phyloP scores from a whole-genome alignment of 2,888 invertebrate species.

The Tetanocera ferruginea region DNA sequence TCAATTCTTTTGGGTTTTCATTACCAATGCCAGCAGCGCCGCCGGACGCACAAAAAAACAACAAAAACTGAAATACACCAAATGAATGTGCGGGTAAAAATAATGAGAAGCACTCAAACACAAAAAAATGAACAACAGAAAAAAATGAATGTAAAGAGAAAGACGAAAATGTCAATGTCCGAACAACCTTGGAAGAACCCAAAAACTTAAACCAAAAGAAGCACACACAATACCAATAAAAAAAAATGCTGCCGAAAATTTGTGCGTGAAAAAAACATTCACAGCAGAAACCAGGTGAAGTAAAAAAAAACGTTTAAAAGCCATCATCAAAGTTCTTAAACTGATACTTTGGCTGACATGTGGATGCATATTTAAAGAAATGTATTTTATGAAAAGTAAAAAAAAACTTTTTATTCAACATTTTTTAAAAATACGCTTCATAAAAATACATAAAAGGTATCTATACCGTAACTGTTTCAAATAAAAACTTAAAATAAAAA shows the following conservation, averaged over 20 bases:
- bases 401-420: too few relatives aligned
- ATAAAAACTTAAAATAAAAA: too few relatives aligned
- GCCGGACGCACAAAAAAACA: slow-evolving; percentile 14
- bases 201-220: slow-evolving; percentile 58
- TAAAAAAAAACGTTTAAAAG: background rate
- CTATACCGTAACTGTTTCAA: too few relatives aligned
- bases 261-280: slow-evolving; percentile 1
- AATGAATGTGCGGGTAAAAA: slow-evolving; percentile 26
- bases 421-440: too few relatives aligned
- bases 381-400: too few relatives aligned
- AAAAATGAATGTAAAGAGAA: slow-evolving; percentile 53
- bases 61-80: slow-evolving; percentile 16
- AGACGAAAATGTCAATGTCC: slow-evolving; percentile 69
- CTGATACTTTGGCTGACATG: too few relatives aligned
- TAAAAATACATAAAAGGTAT: too few relatives aligned
- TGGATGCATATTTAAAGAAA: too few relatives aligned
- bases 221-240: slow-evolving; percentile 38
- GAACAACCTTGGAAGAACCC: slow-evolving; percentile 70
- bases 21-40: slow-evolving; percentile 44
- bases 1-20: slow-evolving; percentile 31
- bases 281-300: slow-evolving; percentile 27
- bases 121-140: slow-evolving; percentile 25
- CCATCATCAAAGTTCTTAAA: too few relatives aligned
- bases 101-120: slow-evolving; percentile 21
- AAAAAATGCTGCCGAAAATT: slow-evolving; percentile 7